Evolutionary conservation across 2,888 invertebrate species (phyloP), one percentile per base, ranked within the genome.

Genomic region (Hydroisotoma schaefferi): DNA sequence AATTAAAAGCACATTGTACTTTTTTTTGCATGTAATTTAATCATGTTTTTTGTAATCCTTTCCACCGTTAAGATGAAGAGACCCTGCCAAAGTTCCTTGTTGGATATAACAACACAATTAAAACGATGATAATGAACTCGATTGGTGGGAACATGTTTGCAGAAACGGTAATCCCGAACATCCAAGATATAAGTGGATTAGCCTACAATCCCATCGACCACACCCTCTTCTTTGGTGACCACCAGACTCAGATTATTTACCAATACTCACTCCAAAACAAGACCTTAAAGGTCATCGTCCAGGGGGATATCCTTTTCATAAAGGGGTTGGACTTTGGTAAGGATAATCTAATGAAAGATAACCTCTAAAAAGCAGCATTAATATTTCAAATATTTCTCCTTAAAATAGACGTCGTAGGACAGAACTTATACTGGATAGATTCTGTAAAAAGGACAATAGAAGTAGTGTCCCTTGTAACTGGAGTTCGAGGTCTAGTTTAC

Each of bases 351-450:
- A n/a, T n/a, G n/a, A n/a, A n/a, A n/a, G n/a, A n/a, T n/a, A n/a
- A n/a, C n/a, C n/a, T 56, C 10, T 23, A 22, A 49, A 57, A 28
- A 40, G 8, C 18, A 6, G 43, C 20, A 43, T 8, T 12, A n/a
- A 33, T 57, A 15, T 10, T 15, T 15, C 23, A 25, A 33, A 47
- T 27, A 2, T 48, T 33, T n/a, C 23, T 25, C 23, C 22, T 26
- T 38, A 27, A 27, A 73, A 1, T 73, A 86, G 90, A 91, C 78
- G 80, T 84, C 69, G 78, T 84, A 8, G 84, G 87, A 0, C 85
- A 88, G 62, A 85, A 85, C 67, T 76, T 92, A 0, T 92, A 90
- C 75, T 84, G 87, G 78, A 78, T 85, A 58, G 88, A 91, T 75
- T 78, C 80, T 0, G 81, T 81, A 0, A 80, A 81, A 12, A 81